Conservation (phyloP, 2,113 vertebrate genomes). For the Epinephelus lanceolatus region DNA sequence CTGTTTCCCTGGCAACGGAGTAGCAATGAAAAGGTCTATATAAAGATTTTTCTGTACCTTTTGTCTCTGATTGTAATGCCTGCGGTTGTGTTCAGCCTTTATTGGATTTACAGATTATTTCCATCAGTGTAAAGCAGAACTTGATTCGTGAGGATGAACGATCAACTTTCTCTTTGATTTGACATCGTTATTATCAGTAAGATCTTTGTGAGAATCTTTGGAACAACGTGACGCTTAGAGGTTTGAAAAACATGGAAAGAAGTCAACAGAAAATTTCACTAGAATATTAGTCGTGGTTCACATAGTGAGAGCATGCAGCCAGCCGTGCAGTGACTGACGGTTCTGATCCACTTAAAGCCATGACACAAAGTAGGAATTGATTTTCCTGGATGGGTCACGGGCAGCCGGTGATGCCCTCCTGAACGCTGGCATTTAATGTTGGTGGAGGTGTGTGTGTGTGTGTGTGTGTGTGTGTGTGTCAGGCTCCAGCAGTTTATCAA, state of each 20-base stretch:
- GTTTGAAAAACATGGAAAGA: neutral
- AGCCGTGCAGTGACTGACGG: neutral
- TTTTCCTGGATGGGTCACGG: conserved; percentile 12
- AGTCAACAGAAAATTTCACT: neutral
- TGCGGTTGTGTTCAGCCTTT: neutral
- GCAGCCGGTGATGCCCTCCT: neutral
- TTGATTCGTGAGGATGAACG: neutral
- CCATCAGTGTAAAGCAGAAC: neutral
- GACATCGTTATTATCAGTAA: too few species aligned
- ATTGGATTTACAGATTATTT: neutral
- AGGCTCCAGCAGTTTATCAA: neutral
- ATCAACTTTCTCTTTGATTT: too few species aligned
- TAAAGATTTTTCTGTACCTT: too few species aligned
- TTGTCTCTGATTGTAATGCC: too few species aligned
- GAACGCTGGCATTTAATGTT: conserved; percentile 12
- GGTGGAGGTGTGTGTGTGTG: neutral
- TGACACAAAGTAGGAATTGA: conserved; percentile 7
- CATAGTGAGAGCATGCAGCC: too few species aligned
- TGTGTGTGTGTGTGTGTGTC: neutral
- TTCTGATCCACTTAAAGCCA: neutral
- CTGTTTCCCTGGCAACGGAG: too few species aligned
- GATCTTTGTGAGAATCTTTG: neutral
- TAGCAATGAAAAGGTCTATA: too few species aligned
- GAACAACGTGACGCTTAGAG: neutral
- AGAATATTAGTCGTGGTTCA: neutral